Conservation (phyloP, 1,140 invertebrate genomes). For the Batillaria attramentaria region DNA sequence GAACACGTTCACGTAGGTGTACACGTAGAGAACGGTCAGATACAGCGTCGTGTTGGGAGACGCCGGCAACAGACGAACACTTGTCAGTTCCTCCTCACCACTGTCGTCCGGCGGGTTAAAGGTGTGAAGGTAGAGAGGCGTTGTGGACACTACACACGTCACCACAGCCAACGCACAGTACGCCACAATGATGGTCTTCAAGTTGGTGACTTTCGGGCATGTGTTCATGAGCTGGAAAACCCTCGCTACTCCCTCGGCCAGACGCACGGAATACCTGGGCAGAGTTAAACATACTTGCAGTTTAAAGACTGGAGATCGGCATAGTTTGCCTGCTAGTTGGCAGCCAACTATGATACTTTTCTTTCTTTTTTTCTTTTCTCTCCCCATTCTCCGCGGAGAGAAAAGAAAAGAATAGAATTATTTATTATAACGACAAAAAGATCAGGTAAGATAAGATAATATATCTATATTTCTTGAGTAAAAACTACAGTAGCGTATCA, state of each 20-base stretch:
- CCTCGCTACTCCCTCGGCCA: conserved; percentile 3
- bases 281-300: too few relatives aligned
- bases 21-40: not conserved
- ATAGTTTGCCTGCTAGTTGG: too few relatives aligned
- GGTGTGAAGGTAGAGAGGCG: not conserved
- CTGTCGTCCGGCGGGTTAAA: not conserved
- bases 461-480: too few relatives aligned
- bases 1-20: not conserved
- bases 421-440: too few relatives aligned
- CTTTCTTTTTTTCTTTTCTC: too few relatives aligned
- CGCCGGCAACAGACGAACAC: not conserved
- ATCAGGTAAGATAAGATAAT: too few relatives aligned
- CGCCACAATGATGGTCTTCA: not conserved
- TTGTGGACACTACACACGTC: not conserved
- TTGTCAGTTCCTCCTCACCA: not conserved
- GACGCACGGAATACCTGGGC: not conserved
- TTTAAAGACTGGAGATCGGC: too few relatives aligned
- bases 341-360: too few relatives aligned
- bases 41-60: not conserved
- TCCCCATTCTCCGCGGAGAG: too few relatives aligned
- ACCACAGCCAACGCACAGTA: not conserved
- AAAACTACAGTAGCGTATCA: too few relatives aligned
- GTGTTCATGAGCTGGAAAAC: not conserved
- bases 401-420: too few relatives aligned
- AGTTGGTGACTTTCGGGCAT: not conserved